Evolutionary conservation across 2,888 invertebrate species (phyloP).

Genomic region (Neria commutata): DNA sequence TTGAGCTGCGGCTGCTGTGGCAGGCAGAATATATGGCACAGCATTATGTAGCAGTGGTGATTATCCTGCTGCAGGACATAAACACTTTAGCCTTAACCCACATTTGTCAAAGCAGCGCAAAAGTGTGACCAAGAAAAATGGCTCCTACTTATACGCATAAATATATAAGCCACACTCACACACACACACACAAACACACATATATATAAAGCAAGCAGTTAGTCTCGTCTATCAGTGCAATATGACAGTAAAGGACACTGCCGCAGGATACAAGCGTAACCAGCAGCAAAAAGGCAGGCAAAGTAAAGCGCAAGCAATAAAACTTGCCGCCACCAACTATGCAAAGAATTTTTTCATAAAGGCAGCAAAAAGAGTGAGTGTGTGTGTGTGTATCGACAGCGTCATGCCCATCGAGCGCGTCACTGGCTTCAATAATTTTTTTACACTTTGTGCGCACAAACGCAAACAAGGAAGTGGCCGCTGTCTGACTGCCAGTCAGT

Average conservation of each 20-base stretch:
- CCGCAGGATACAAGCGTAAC: too few species aligned
- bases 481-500: too few species aligned
- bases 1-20: too few species aligned
- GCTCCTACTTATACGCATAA: background rate
- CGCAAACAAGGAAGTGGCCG: too few species aligned
- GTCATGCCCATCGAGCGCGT: background rate
- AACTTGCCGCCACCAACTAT: background rate
- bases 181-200: background rate
- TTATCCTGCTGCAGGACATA: constrained; percentile 3
- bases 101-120: background rate
- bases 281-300: background rate
- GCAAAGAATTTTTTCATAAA: constrained; percentile 1
- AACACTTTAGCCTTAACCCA: constrained; percentile 4
- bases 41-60: background rate
- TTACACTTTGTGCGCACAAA: too few species aligned
- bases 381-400: background rate
- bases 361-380: background rate
- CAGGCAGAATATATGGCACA: too few species aligned
- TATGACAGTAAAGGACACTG: too few species aligned
- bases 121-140: background rate
- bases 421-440: too few species aligned
- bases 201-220: too few species aligned
- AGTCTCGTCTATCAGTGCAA: too few species aligned
- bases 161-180: background rate
- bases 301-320: background rate